phyloP scores from a whole-genome alignment of 2,113 vertebrate genomes.

The Chunga burmeisteri region DNA sequence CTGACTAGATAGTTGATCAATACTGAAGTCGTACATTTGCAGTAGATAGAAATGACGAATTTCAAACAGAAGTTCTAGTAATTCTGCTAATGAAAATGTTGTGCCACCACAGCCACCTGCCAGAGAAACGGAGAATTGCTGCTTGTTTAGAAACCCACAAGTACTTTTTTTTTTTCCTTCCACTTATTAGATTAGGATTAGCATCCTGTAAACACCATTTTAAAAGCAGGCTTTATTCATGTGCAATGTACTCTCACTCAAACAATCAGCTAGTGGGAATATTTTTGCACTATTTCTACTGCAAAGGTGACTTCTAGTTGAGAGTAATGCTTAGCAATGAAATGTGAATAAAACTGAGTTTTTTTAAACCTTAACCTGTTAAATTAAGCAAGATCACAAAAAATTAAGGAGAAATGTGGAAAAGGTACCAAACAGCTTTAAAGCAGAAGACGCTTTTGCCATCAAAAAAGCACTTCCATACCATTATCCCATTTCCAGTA shows the following conservation, averaged over 20 bases:
- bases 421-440: not conserved
- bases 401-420: not conserved
- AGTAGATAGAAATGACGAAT: not conserved
- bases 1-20: not conserved
- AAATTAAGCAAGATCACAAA: accelerated
- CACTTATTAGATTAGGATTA: not conserved
- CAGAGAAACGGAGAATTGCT: not conserved
- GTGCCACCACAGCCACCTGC: not conserved
- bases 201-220: not conserved
- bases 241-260: not conserved
- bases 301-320: not conserved
- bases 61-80: not conserved
- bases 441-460: not conserved
- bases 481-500: not conserved
- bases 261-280: not conserved
- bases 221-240: not conserved
- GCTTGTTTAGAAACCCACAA: not conserved
- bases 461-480: not conserved
- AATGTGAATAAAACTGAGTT: not conserved
- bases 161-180: not conserved
- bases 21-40: not conserved
- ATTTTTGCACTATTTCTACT: not conserved
- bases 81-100: not conserved
- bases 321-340: not conserved
- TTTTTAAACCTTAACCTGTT: not conserved